Evolutionary conservation across 2,113 vertebrate species (phyloP).

Genomic region (Oplegnathus fasciatus): DNA sequence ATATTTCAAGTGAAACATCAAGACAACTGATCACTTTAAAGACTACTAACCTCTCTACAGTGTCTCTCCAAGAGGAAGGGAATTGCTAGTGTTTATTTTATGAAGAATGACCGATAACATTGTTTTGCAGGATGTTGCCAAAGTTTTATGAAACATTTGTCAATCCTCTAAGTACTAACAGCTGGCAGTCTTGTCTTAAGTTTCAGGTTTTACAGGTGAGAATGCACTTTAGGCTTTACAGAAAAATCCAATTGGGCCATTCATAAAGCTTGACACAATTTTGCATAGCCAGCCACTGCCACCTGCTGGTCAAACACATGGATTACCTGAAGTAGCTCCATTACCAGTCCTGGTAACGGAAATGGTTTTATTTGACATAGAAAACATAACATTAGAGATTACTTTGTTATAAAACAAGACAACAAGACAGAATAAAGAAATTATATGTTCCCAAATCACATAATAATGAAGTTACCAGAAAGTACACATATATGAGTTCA

Average conservation of each 20-base stretch:
- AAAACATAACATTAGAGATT: not conserved
- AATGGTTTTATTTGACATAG: not conserved
- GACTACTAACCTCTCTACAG: not conserved
- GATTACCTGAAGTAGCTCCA: constrained; percentile 32
- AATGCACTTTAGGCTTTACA: constrained; percentile 10
- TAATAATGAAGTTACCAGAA: constrained; percentile 7
- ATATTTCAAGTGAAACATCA: not conserved
- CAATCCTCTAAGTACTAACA: not conserved
- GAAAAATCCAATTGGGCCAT: constrained; percentile 14
- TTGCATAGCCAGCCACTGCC: constrained; percentile 63
- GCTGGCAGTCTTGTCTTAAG: not conserved
- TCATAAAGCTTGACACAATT: not conserved
- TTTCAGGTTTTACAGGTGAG: constrained; percentile 29
- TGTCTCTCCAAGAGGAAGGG: not conserved
- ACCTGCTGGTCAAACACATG: constrained; percentile 66
- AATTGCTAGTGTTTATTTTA: not conserved
- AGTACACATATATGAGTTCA: not conserved
- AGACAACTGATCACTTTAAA: not conserved
- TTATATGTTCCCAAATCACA: not conserved
- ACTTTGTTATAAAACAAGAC: constrained; percentile 1
- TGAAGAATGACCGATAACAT: not conserved
- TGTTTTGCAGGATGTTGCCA: not conserved
- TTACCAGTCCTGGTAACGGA: not conserved
- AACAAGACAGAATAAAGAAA: not conserved
- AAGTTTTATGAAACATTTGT: not conserved